phyloP scores from a whole-genome alignment of 30 jellyfish, hydroid and myxozoan species.

The Pseudorhiza aurosa region DNA sequence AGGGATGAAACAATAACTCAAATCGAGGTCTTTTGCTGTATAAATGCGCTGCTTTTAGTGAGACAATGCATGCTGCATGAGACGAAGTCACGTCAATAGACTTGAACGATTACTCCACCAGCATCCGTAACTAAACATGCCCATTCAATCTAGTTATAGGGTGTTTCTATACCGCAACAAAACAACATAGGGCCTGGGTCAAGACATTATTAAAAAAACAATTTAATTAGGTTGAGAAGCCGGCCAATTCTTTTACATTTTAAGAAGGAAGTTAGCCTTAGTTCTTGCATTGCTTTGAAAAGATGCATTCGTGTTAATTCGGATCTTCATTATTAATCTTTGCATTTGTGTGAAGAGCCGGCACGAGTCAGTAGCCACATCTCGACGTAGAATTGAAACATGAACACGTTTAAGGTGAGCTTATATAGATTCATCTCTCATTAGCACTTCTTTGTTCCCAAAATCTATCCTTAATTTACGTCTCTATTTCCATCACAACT shows the following conservation, averaged over 20 bases:
- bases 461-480: too few relatives aligned
- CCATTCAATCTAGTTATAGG: constrained; percentile 14
- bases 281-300: constrained; percentile 15
- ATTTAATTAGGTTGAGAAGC: constrained; percentile 60
- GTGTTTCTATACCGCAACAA: constrained; percentile 37
- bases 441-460: too few relatives aligned
- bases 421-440: too few relatives aligned
- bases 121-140: constrained; percentile 4
- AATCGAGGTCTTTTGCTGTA: constrained; percentile 1
- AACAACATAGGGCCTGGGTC: constrained; percentile 51
- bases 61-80: constrained; percentile 44
- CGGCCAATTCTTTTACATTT: constrained; percentile 65
- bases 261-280: constrained; percentile 64
- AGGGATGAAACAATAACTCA: constrained; percentile 1
- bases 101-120: constrained; percentile 20
- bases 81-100: constrained; percentile 28
- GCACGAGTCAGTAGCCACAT: constrained; percentile 26
- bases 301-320: background rate
- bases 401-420: constrained; percentile 20
- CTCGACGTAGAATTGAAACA: background rate
- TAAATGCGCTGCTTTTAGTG: constrained; percentile 13
- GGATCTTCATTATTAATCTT: constrained; percentile 7
- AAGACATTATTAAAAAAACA: constrained; percentile 60
- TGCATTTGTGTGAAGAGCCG: constrained; percentile 25
- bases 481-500: too few relatives aligned